Evolutionary conservation across 2,113 vertebrate genomes (phyloP), one percentile per base, ranked within the genome.

Genomic region (Dasyprocta punctata): DNA sequence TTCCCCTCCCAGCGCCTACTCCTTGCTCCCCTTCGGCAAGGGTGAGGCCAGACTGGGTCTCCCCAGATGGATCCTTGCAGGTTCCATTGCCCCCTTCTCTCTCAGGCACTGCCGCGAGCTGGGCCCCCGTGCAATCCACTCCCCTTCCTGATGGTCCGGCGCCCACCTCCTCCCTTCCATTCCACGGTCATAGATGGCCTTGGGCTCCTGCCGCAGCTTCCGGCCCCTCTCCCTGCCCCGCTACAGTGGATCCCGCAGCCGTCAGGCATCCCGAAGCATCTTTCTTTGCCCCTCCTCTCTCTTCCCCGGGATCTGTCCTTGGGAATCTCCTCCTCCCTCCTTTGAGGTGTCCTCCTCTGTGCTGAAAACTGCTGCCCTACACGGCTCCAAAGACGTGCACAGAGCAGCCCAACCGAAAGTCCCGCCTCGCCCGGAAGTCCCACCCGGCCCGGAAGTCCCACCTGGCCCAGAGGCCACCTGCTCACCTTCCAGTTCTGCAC

Each of bases 101-200:
- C 38, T 85, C 63, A 17, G 33, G 67, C 41, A 24, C 5, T 8
- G 2, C 3, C 80, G 49, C 8, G 16, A 36, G 49, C n/a, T 5
- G 44, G 54, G 26, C 10, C 49, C 41, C 89, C 1, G 1, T 1
- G 5, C 54, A 24, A 10, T 22, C 13, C 4, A 0, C 28, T n/a
- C 54, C 85, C 47, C 90, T 90, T 47, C 69, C 1, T 90, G 71
- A 47, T 60, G 24, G 22, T 58, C 52, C 41, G 6, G 38, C 2
- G 33, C 28, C 65, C 54, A 60, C 5, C 19, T 8, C 1, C 7
- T 26, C 44, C 52, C 90, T 90, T 17, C 38, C 16, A n/a, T 41
- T 56, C 89, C 22, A 0, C 0, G 5, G 75, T 49, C 36, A 3
- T 1, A 20, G 54, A 65, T 2, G 44, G 36, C 11, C 71, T 16